Evolutionary conservation across 2,888 invertebrate species (phyloP), one percentile per base, ranked within the genome.

Genomic region (Cheilosia vulpina): DNA sequence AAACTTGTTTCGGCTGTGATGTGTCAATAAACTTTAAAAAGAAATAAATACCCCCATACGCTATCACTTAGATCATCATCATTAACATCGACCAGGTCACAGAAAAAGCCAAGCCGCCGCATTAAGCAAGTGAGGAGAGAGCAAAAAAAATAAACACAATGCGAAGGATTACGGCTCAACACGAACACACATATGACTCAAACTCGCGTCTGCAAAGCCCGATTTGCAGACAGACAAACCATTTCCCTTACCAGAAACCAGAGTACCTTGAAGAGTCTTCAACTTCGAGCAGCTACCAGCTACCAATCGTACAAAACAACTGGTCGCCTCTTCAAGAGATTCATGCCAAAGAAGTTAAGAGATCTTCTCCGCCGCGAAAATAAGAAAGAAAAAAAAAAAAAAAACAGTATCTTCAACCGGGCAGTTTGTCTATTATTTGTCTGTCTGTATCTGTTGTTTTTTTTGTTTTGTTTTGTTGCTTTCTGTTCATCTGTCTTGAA

Each of bases 181-280:
- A 41, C 69, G 58, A n/a, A 57, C 58, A 24, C 1, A 47, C 43
- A 50, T 68, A 55, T 55, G 7, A 55, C n/a, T 9, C 47, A 66
- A 55, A 45, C 21, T 41, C 57, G 21, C 9, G 45, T 76, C 80
- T 73, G 66, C 68, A 80, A 75, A 80, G 43, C 34, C 21, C 27
- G 58, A 60, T 81, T 76, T 76, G 63, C 76, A 76, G 69, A 76
- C 50, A 57, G 38, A 43, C n/a, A 45, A 45, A 11, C 13, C 27
- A 9, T 31, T 38, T 4, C 24, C 52, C n/a, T 13, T 13, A 17
- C 17, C 21, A 53, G 19, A 80, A 72, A 72, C 52, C 52, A 52
- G 75, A 75, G 81, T 76, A 71, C 68, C 63, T 76, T 76, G 81
- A 69, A 81, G 72, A 50, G 17, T 72, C 72, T 66, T 24, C 53